Evolutionary conservation across 2,113 vertebrate genomes (phyloP).

Genomic region (Gymnogyps californianus): DNA sequence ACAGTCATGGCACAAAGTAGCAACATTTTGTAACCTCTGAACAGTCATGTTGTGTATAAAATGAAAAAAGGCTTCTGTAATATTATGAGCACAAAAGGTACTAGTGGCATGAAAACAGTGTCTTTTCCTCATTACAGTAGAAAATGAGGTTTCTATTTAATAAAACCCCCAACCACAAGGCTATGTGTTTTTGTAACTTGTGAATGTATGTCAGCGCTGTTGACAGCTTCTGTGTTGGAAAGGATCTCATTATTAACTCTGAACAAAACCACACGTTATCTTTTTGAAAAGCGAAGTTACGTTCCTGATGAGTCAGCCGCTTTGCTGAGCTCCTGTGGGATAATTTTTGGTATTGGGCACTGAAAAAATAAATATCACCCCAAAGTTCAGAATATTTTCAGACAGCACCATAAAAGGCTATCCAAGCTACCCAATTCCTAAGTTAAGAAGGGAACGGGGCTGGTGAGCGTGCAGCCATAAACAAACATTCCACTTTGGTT

Average conservation of each 20-base stretch:
- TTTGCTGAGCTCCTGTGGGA: constrained; percentile 38
- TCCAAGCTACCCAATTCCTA: constrained; percentile 20
- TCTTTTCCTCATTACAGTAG: background rate
- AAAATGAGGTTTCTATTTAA: constrained; percentile 46
- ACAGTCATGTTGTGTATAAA: background rate
- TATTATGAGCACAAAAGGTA: constrained; percentile 26
- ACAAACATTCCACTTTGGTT: constrained; percentile 49
- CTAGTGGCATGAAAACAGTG: background rate
- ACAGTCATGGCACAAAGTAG: background rate
- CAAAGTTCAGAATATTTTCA: constrained; percentile 56
- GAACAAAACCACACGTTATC: constrained; percentile 45
- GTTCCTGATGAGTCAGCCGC: background rate
- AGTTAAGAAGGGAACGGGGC: constrained; percentile 2
- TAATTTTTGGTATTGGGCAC: constrained; percentile 28
- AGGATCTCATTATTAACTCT: constrained; percentile 47
- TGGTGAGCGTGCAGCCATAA: background rate
- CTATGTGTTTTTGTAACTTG: constrained; percentile 20
- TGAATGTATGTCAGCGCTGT: background rate
- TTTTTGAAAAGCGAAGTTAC: background rate
- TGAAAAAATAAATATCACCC: constrained; percentile 41
- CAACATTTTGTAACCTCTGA: background rate
- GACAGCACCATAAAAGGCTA: constrained; percentile 65
- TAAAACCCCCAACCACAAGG: background rate
- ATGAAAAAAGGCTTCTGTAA: background rate
- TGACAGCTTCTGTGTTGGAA: constrained; percentile 39